These are phyloP conservation scores for Galleria mellonella DNA, from an alignment of 1,140 invertebrate species.

Conservation along the genomic window DNA sequence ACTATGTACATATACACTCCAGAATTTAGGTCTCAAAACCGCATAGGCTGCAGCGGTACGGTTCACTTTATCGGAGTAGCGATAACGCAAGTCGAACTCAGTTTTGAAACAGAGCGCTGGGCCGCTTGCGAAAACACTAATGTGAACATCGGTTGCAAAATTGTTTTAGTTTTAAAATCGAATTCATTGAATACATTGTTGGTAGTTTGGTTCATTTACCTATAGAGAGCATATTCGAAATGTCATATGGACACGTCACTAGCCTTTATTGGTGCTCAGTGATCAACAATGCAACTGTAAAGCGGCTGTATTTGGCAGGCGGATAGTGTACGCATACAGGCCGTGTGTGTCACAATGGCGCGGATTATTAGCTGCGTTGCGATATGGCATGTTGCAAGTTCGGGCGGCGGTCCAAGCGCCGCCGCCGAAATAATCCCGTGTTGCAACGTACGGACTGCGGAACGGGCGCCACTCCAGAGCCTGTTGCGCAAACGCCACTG, in stretches of 20 bases:
- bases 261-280: too few relatives aligned
- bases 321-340: conserved; percentile 22
- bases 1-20: conserved; percentile 21
- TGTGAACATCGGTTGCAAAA: conserved; percentile 73
- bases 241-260: conserved; percentile 35
- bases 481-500: conserved; percentile 42
- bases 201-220: not conserved
- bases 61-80: conserved; percentile 61
- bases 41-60: conserved; percentile 43
- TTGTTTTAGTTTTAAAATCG: conserved; percentile 72
- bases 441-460: conserved; percentile 62
- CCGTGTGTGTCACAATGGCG: conserved; percentile 62
- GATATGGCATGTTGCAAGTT: conserved; percentile 68
- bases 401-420: conserved; percentile 64
- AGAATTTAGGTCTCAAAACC: conserved; percentile 67
- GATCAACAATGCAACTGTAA: conserved; percentile 21
- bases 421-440: conserved; percentile 64
- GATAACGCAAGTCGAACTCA: conserved; percentile 67
- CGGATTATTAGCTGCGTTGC: conserved; percentile 64
- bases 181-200: conserved; percentile 39
- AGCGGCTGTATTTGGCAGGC: conserved; percentile 54
- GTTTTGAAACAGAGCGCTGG: conserved; percentile 69
- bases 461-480: conserved; percentile 56
- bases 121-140: conserved; percentile 72
- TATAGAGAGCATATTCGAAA: too few relatives aligned